Percentiles rank a stretch among this genome's conserved stretches.
These are phyloP conservation scores for Drosophila melanosoma DNA, from an alignment of 2,888 invertebrate genomes.

Conservation along the genomic window DNA sequence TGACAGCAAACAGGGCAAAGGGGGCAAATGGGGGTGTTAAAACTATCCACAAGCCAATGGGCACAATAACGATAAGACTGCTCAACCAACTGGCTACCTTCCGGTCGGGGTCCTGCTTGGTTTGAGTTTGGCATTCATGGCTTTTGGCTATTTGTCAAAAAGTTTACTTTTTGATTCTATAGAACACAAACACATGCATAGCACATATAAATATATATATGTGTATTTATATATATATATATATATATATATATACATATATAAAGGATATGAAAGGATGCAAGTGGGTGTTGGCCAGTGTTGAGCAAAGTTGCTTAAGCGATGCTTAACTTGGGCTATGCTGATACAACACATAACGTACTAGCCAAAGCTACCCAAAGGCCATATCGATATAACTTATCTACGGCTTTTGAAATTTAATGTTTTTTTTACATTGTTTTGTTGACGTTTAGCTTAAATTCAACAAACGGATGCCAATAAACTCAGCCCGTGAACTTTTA, in stretches of 20 bases:
- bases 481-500: constrained; percentile 12
- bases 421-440: background rate
- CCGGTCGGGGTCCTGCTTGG: constrained; percentile 38
- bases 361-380: background rate
- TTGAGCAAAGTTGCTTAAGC: constrained; percentile 50
- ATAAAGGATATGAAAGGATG: constrained; percentile 16
- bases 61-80: constrained; percentile 62
- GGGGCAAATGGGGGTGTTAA: background rate
- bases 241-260: constrained; percentile 17
- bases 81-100: constrained; percentile 55
- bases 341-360: constrained; percentile 1
- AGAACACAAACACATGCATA: constrained; percentile 15
- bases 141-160: constrained; percentile 78
- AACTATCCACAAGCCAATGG: constrained; percentile 60
- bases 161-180: constrained; percentile 47
- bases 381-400: constrained; percentile 14
- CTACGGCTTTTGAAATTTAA: constrained; percentile 8
- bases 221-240: constrained; percentile 28
- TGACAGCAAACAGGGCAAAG: constrained; percentile 60
- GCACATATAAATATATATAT: constrained; percentile 16
- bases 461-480: constrained; percentile 27
- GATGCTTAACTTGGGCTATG: constrained; percentile 26
- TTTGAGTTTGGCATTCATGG: constrained; percentile 52
- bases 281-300: constrained; percentile 69
- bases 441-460: constrained; percentile 4